phyloP scores from a whole-genome alignment of 2,797 vertebrate genomes.

The Acanthopagrus latus region DNA sequence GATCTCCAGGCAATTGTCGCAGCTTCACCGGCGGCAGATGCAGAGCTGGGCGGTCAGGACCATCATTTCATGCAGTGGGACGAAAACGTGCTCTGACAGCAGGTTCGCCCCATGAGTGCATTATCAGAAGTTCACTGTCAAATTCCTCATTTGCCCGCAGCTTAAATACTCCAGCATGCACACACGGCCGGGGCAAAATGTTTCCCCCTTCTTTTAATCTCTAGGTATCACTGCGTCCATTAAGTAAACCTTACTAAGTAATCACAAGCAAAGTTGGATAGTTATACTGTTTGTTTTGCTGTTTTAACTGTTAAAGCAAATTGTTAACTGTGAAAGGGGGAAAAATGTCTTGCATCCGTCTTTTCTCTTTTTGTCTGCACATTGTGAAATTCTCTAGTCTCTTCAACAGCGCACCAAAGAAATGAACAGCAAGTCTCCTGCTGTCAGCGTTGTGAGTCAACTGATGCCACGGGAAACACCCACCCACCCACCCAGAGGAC shows the following conservation, averaged over 20 bases:
- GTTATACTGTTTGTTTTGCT: no score
- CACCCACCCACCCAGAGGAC: not conserved
- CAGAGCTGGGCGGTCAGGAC: slow-evolving; percentile 46
- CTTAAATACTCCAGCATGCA: slow-evolving; percentile 36
- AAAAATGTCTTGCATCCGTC: not conserved
- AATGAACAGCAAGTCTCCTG: not conserved
- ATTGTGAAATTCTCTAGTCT: not conserved
- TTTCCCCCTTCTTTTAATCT: slow-evolving; percentile 9
- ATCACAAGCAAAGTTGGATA: not conserved
- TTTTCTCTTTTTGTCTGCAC: not conserved
- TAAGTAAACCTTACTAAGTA: not conserved
- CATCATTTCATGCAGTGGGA: slow-evolving; percentile 41
- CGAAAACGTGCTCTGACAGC: slow-evolving; percentile 69
- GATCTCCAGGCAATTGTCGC: slow-evolving; percentile 55
- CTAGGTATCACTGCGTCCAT: not conserved
- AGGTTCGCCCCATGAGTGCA: slow-evolving; percentile 42
- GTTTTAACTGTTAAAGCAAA: no score
- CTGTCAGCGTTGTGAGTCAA: not conserved
- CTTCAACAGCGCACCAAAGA: not conserved
- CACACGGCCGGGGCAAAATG: not conserved
- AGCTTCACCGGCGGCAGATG: slow-evolving; percentile 49
- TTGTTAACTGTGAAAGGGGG: no score
- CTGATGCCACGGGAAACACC: not conserved
- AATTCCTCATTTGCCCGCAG: slow-evolving; percentile 52
- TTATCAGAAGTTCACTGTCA: slow-evolving; percentile 60